Base-by-base conservation (phyloP, 2,888 invertebrate genomes). In the Entomobrya multifasciata region DNA sequence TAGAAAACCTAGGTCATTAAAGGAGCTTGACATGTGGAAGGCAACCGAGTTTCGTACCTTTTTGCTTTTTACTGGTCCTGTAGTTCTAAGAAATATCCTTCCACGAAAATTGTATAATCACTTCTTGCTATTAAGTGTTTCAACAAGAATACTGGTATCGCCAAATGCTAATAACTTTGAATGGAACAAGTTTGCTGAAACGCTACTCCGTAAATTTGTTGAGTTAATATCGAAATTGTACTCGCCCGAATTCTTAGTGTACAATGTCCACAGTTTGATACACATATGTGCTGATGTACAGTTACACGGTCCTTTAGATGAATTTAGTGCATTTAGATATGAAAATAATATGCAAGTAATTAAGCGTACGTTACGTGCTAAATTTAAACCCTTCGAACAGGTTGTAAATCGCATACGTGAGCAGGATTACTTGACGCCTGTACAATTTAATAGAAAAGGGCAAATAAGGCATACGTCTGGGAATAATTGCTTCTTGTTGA, bases 191-290 rank as follows among this genome's bases (percentile, higher is more conserved):
- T 91, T 89, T 82, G 91, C 91, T 20, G 36, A 90, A 17, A n/a
- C 52, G 15, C 65, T 91, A 11, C 67, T 91, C 10, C 17, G 57
- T 22, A 78, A 88, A 55, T 91, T 91, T 89, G 90, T 91, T 55
- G n/a, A 83, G 49, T 25, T n/a, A 15, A 89, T 90, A 88, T 70
- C 65, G 41, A 49, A 41, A 13, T 41, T 91, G 41, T 92, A 91
- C 81, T 91, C 90, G 2, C 52, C 83, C 22, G 77, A 90, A 36
- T 79, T 84, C 25, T n/a, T 91, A 11, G 87, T 91, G 0, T 91
- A 92, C 65, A 91, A 91, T 88, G 70, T 91, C 8, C 92, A 92
- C 83, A 87, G 82, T 52, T 80, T 92, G 1, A 36, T 90, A n/a
- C 91, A 92, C 88, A 65, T 92, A 11, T 41, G 87, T 17, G 85